These are phyloP conservation scores for Tanypteryx hageni DNA, from an alignment of 2,888 invertebrate genomes.

Conservation along the genomic window DNA sequence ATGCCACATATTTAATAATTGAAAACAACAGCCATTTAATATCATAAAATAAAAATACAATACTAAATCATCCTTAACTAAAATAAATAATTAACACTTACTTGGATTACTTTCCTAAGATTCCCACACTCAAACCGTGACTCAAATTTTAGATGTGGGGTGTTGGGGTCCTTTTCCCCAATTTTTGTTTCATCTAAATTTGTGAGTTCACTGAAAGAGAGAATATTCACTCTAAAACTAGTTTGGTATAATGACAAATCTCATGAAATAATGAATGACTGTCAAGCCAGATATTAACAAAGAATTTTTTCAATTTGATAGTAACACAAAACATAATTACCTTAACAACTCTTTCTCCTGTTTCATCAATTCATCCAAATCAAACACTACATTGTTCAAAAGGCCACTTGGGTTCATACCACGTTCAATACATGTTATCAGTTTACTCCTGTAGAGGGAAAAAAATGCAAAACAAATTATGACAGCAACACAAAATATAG, in stretches of 20 bases:
- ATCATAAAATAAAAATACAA: conserved; percentile 56
- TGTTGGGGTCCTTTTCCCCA: conserved; percentile 74
- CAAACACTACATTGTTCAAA: conserved; percentile 82
- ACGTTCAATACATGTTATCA: conserved; percentile 82
- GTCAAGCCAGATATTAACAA: too few species aligned
- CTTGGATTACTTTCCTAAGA: conserved; percentile 88
- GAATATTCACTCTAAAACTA: neutral
- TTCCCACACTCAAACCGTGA: conserved; percentile 93
- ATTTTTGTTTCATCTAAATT: conserved; percentile 78
- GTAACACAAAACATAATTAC: neutral
- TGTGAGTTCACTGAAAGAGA: conserved; percentile 74
- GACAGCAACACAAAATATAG: neutral
- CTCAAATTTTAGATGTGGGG: conserved; percentile 83
- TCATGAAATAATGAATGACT: too few species aligned
- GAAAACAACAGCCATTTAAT: conserved; percentile 25
- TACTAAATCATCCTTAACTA: conserved; percentile 38
- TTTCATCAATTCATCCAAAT: conserved; percentile 79
- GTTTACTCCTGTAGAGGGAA: conserved; percentile 76
- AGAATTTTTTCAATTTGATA: neutral
- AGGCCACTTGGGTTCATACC: conserved; percentile 80
- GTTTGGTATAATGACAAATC: too few species aligned
- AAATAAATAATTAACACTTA: conserved; percentile 72
- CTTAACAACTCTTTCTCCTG: neutral
- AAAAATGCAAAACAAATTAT: neutral
- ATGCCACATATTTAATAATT: neutral